Percentiles rank a stretch among this genome's conserved stretches.
Conservation (phyloP, 2,113 vertebrate species). For the Abramis brama region DNA sequence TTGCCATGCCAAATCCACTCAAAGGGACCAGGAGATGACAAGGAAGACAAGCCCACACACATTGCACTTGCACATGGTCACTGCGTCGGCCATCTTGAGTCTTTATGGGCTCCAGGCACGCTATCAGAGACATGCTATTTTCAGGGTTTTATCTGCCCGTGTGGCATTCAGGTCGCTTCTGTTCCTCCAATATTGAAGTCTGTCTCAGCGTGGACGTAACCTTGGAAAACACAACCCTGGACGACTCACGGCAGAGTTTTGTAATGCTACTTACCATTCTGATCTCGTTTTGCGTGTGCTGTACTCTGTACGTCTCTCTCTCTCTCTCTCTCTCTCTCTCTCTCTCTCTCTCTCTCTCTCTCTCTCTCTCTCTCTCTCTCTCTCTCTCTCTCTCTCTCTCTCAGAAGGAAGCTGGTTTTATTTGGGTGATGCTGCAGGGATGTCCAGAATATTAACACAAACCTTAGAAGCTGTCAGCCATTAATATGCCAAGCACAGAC, state of each 20-base stretch:
- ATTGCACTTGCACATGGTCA: constrained; percentile 36
- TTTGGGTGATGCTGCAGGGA: constrained; percentile 30
- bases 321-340: too few species aligned
- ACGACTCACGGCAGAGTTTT: background rate
- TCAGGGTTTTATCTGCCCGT: background rate
- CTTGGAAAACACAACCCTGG: constrained; percentile 20
- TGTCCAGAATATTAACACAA: constrained; percentile 43
- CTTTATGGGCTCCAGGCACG: background rate
- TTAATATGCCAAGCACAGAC: constrained; percentile 44
- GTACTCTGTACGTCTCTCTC: background rate
- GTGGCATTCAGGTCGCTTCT: constrained; percentile 9
- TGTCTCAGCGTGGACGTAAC: constrained; percentile 5
- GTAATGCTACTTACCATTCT: constrained; percentile 7
- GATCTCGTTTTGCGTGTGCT: background rate
- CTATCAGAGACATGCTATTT: background rate
- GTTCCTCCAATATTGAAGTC: constrained; percentile 44
- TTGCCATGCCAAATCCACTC: constrained; percentile 23
- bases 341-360: too few species aligned
- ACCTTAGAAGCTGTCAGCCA: constrained; percentile 33
- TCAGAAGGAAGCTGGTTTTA: constrained; percentile 16
- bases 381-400: constrained; percentile 6
- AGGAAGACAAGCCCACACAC: constrained; percentile 42
- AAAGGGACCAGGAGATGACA: constrained; percentile 32
- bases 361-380: background rate
- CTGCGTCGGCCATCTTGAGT: constrained; percentile 27